A percentile compares a stretch with the other conserved stretches of the same genome.
Conservation (phyloP, 2,113 vertebrate species). For the Oncorhynchus mykiss region DNA sequence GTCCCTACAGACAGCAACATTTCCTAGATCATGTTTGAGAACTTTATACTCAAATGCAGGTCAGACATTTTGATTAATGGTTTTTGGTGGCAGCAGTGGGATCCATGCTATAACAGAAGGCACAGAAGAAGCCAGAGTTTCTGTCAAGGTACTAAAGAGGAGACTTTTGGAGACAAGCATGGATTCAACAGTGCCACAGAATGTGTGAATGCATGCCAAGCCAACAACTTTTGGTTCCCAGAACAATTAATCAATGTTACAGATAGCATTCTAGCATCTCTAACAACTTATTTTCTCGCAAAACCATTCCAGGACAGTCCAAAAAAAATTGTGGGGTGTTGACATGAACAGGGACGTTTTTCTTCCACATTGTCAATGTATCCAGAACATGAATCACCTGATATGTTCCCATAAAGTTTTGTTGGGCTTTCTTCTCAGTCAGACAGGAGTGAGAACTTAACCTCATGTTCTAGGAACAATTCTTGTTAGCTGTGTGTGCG, state of each 20-base stretch:
- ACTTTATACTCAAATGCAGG: not conserved
- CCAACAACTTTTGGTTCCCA: conserved; percentile 1
- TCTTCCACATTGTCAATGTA: no score
- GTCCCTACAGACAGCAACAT: not conserved
- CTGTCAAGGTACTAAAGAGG: not conserved
- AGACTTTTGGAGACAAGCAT: not conserved
- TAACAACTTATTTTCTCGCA: not conserved
- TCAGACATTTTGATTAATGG: not conserved
- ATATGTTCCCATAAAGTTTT: not conserved
- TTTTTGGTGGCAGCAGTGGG: not conserved
- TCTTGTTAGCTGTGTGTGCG: not conserved
- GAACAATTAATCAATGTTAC: not conserved
- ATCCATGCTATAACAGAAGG: not conserved
- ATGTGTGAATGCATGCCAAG: not conserved
- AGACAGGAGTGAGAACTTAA: not conserved
- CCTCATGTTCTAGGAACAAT: not conserved
- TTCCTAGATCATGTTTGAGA: not conserved
- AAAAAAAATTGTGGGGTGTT: not conserved
- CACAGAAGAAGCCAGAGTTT: not conserved
- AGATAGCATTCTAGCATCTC: not conserved
- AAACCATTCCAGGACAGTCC: not conserved
- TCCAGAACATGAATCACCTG: not conserved
- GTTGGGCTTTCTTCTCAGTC: not conserved
- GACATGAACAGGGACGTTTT: no score
- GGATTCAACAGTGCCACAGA: not conserved